Base-by-base conservation (phyloP, 2,113 vertebrate species). In the Mungos mungo region DNA sequence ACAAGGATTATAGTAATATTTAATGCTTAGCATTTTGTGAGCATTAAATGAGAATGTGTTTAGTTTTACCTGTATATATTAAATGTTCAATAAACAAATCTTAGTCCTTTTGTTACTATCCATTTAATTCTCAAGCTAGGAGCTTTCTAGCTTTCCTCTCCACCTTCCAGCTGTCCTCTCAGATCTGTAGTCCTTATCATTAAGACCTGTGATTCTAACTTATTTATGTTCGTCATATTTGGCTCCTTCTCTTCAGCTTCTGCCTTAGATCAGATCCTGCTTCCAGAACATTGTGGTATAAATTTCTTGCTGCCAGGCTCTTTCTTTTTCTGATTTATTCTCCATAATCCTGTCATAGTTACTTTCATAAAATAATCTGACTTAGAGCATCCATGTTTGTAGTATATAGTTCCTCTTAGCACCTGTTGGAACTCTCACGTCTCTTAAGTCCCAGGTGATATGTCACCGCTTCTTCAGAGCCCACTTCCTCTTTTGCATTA, bases 11-110 rank as follows among this genome's bases (percentile, higher is more conserved):
- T 63, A 63, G n/a, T 60, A 68, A 19, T 33, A 87, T 50, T 90
- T 81, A 87, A 87, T 15, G 31, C 47, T 83, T 94, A 77, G 14
- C 33, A 69, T 85, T 92, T 95, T 89, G 35, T 88, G 52, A 88
- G 60, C 50, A 88, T 94, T 90, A 83, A 69, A 33, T 54, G 45
- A 74, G 29, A 69, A 38, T 88, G 60, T 63, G 10, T 88, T 88
- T 94, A 85, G 27, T 89, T 35, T 4, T 74, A 16, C 12, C 69
- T 16, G 1, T 63, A 69, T 23, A 10, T 68, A 79, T 33, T 77
- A 57, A 92, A 52, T 57, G 74, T 27, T 65, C 27, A 76, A 2
- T 77, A 66, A 95, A 88, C 41, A 97, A 29, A 79, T 72, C 33
- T 90, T 79, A 90, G 50, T 79, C 63, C 63, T 57, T 0, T 89